A percentile compares a stretch with the other conserved stretches of the same genome.
phyloP scores from a whole-genome alignment of 2,797 vertebrate species.

The Peromyscus attwateri region DNA sequence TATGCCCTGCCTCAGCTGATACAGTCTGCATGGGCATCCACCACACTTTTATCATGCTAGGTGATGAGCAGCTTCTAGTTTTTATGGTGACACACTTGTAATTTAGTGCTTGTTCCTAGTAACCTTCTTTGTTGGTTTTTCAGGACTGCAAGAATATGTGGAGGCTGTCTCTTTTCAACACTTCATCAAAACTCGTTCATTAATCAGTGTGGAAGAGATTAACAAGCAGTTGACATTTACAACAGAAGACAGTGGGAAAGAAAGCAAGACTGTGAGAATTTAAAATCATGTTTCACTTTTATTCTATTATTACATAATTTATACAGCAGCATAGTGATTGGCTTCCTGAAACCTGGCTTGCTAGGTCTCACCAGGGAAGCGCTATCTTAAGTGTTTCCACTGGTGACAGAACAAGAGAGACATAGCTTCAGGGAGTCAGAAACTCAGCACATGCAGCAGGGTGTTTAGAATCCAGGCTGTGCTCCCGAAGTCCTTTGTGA shows the following conservation, averaged over 20 bases:
- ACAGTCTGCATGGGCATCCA: fast-evolving
- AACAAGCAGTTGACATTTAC: conserved; percentile 95
- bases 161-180: conserved; percentile 97
- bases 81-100: neutral
- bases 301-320: neutral
- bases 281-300: conserved; percentile 42
- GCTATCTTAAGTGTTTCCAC: neutral
- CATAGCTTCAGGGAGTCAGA: neutral
- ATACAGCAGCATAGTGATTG: neutral
- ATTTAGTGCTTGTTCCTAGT: neutral
- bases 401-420: neutral
- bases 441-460: neutral
- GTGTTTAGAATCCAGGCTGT: neutral
- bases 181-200: conserved; percentile 95
- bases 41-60: neutral
- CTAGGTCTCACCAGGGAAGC: neutral
- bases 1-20: neutral
- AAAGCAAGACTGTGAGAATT: conserved; percentile 87
- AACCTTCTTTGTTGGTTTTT: conserved; percentile 52
- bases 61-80: neutral
- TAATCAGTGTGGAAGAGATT: conserved; percentile 98
- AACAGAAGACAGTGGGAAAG: conserved; percentile 87
- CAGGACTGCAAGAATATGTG: conserved; percentile 98
- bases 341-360: neutral
- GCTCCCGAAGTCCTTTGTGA: neutral